Conservation (phyloP, 2,113 vertebrate species). For the Marcusenius ussheri region DNA sequence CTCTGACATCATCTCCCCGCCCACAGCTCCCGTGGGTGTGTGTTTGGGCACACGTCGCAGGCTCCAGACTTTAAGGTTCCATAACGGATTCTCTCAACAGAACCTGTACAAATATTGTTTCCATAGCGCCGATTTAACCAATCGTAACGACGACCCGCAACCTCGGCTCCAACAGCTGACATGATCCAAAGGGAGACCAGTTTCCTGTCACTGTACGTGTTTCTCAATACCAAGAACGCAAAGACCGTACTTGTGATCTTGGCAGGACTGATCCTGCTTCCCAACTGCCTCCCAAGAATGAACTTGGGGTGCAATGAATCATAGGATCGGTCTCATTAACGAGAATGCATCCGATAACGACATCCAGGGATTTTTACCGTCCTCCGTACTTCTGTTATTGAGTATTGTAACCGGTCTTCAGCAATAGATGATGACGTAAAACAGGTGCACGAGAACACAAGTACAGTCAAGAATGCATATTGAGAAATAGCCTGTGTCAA, state of each 20-base stretch:
- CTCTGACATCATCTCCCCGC: constrained; percentile 35
- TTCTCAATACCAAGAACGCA: neutral
- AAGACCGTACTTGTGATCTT: neutral
- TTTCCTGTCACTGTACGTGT: neutral
- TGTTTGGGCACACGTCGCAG: neutral
- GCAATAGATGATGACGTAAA: neutral
- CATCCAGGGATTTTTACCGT: neutral
- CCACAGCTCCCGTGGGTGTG: constrained; percentile 9
- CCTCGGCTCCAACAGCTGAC: neutral
- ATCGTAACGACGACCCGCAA: neutral
- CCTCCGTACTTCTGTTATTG: neutral
- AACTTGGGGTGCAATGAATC: neutral
- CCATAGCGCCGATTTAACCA: neutral
- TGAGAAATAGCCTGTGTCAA: neutral
- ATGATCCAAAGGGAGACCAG: neutral
- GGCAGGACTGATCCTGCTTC: neutral
- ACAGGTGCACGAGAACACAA: neutral
- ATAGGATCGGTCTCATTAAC: neutral
- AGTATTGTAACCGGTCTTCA: neutral
- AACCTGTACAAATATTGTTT: neutral
- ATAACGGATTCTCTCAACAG: neutral
- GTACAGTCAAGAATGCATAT: neutral
- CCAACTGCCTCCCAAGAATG: neutral
- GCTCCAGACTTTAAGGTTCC: neutral
- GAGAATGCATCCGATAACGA: neutral